Evolutionary conservation across 35 echinoderm and acorn worm genomes (phyloP).

Genomic region (Lytechinus variegatus): DNA sequence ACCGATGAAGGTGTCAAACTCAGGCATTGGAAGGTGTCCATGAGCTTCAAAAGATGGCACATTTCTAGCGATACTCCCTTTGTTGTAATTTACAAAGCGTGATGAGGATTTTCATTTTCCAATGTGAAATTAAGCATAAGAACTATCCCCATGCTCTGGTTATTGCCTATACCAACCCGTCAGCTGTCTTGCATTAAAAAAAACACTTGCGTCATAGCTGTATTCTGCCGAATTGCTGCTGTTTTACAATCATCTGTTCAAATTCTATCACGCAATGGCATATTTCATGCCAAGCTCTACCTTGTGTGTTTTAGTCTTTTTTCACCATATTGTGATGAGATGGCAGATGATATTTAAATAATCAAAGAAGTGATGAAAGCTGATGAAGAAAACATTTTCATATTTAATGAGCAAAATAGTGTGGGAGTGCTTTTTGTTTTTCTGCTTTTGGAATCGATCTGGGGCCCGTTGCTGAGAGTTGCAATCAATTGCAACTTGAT

Average conservation of each 20-base stretch:
- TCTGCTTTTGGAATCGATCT: too few species aligned
- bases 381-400: not conserved
- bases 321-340: not conserved
- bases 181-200: not conserved
- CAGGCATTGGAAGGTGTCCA: not conserved
- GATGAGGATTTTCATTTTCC: not conserved
- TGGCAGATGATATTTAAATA: not conserved
- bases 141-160: not conserved
- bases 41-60: not conserved
- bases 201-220: not conserved
- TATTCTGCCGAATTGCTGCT: not conserved
- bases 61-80: not conserved
- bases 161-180: not conserved
- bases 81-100: not conserved
- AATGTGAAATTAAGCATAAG: not conserved
- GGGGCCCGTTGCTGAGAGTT: too few species aligned
- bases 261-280: not conserved
- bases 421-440: not conserved
- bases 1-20: not conserved
- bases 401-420: not conserved
- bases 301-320: not conserved
- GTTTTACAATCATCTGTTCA: not conserved
- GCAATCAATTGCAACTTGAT: too few species aligned
- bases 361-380: not conserved
- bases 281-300: too few species aligned